Conservation (phyloP, 2,113 vertebrate genomes). For the Epinephelus fuscoguttatus region DNA sequence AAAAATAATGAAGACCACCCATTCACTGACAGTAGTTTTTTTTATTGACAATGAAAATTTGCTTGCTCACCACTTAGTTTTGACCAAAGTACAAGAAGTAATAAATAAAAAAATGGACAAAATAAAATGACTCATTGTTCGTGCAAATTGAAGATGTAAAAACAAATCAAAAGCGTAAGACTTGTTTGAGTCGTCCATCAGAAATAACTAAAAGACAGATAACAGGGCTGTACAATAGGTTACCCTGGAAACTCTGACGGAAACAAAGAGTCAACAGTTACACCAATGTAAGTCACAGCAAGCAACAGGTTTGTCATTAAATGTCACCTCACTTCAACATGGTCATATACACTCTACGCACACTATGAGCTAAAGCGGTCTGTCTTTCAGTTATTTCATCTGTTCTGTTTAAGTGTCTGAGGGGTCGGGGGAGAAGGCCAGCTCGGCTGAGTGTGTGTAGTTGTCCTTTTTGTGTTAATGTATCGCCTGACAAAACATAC, state of each 20-base stretch:
- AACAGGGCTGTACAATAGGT: conserved; percentile 65
- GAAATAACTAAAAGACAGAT: conserved; percentile 93
- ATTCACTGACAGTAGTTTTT: conserved; percentile 73
- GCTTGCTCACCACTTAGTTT: conserved; percentile 94
- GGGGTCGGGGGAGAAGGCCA: conserved; percentile 72
- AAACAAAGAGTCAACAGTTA: conserved; percentile 88
- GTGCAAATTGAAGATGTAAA: conserved; percentile 90
- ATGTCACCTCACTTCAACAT: conserved; percentile 87
- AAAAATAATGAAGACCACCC: conserved; percentile 21
- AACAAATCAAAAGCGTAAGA: conserved; percentile 63
- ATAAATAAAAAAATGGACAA: conserved; percentile 84
- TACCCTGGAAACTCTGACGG: conserved; percentile 68
- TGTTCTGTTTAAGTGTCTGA: conserved; percentile 52
- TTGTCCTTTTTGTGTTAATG: conserved; percentile 39
- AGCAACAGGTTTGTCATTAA: conserved; percentile 86
- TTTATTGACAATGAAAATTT: conserved; percentile 95
- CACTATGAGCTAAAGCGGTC: conserved; percentile 85
- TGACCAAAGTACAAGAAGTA: conserved; percentile 93
- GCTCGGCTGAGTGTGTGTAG: conserved; percentile 67
- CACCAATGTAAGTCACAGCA: conserved; percentile 94
- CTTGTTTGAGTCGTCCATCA: conserved; percentile 80
- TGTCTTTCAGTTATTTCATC: conserved; percentile 92
- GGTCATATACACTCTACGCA: conserved; percentile 89
- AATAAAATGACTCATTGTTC: conserved; percentile 85
- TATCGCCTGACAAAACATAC: conserved; percentile 60